Conservation (phyloP, 2,113 vertebrate species). For the Phalacrocorax aristotelis region DNA sequence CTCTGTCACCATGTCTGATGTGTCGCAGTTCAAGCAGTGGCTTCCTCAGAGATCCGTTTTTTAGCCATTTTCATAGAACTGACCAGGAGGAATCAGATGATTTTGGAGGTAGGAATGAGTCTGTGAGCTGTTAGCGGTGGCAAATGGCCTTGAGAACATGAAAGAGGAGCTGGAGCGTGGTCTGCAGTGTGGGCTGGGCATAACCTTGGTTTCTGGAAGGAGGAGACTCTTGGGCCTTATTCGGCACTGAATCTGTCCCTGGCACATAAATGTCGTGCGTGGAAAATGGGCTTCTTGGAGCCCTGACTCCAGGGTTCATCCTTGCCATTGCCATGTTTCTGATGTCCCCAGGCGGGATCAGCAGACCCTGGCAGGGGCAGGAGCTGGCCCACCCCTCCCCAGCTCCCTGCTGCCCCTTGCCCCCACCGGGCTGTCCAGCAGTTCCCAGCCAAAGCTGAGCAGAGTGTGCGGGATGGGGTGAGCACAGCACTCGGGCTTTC, state of each 20-base stretch:
- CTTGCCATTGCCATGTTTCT: accelerated
- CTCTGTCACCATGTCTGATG: neutral
- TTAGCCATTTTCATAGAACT: neutral
- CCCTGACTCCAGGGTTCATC: neutral
- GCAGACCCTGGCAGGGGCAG: neutral
- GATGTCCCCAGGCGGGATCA: neutral
- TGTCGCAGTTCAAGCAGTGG: neutral
- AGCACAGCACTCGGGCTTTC: accelerated
- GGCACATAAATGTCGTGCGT: accelerated
- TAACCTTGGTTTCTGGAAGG: neutral
- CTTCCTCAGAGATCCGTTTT: neutral
- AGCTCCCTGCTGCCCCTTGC: neutral
- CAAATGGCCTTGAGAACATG: neutral
- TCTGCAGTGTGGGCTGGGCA: neutral
- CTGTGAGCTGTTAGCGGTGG: accelerated
- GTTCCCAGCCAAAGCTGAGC: neutral
- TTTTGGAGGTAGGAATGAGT: neutral
- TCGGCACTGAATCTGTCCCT: neutral
- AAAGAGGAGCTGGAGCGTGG: neutral
- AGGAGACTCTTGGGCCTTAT: neutral
- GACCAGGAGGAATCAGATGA: neutral
- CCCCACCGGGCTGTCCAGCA: no score
- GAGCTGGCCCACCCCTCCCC: neutral
- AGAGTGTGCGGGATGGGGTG: neutral
- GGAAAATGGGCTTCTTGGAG: neutral